Conservation (phyloP, 2,797 vertebrate species). For the Euthynnus affinis region DNA sequence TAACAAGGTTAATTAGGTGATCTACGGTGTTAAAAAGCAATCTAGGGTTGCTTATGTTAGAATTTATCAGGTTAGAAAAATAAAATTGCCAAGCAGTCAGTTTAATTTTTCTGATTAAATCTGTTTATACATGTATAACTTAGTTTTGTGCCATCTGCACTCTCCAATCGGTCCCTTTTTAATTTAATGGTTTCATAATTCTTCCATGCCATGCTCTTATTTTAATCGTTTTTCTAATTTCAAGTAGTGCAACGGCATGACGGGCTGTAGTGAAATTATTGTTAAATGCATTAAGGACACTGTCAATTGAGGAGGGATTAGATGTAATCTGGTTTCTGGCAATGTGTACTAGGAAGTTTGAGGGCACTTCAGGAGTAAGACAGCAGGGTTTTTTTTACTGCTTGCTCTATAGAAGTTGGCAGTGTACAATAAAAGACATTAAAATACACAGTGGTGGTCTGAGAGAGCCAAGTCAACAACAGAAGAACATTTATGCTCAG, state of each 20-base stretch:
- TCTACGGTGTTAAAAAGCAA: not conserved
- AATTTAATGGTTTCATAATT: not conserved
- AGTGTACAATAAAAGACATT: not conserved
- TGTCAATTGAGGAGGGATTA: no score
- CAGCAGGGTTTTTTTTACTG: not conserved
- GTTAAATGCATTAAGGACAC: no score
- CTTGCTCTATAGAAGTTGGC: not conserved
- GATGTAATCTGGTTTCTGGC: no score
- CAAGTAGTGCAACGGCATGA: no score
- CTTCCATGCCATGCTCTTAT: no score
- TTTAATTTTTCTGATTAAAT: not conserved
- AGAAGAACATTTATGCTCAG: no score
- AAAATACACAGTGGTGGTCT: not conserved
- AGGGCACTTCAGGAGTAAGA: not conserved
- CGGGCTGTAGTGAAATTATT: no score
- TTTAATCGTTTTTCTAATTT: no score
- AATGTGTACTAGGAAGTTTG: no score
- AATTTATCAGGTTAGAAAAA: not conserved
- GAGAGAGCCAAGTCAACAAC: not conserved
- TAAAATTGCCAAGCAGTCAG: not conserved
- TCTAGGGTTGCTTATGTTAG: not conserved
- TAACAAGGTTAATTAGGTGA: not conserved
- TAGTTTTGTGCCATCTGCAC: not conserved
- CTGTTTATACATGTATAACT: not conserved
- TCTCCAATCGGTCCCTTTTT: not conserved